Conservation (phyloP, 2,888 invertebrate species). For the Argyresthia albistria region DNA sequence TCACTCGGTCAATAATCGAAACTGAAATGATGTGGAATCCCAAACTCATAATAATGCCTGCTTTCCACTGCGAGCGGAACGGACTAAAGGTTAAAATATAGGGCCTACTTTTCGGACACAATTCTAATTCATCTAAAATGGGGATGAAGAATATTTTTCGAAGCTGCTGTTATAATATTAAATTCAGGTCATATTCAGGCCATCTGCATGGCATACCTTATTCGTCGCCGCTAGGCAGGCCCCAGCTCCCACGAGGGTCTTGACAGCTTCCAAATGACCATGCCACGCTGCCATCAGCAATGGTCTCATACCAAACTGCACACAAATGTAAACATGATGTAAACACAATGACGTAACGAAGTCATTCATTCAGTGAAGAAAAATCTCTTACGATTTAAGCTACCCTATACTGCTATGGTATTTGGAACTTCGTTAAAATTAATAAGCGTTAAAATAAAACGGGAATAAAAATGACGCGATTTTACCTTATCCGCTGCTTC, state of each 20-base stretch:
- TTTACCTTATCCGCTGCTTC: constrained; percentile 81
- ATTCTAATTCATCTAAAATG: background rate
- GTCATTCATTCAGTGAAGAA: background rate
- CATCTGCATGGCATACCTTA: constrained; percentile 66
- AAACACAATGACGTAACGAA: background rate
- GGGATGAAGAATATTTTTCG: too few relatives aligned
- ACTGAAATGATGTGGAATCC: too few relatives aligned
- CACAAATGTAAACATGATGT: background rate
- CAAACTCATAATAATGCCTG: too few relatives aligned
- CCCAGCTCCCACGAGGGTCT: constrained; percentile 77
- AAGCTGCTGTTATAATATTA: too few relatives aligned
- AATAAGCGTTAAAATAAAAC: background rate
- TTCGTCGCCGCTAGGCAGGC: constrained; percentile 79
- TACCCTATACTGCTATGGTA: constrained; percentile 21
- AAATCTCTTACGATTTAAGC: constrained; percentile 8
- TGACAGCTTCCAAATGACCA: constrained; percentile 79
- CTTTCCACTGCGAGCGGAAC: too few relatives aligned
- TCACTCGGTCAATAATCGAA: too few relatives aligned
- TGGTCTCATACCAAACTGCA: constrained; percentile 81
- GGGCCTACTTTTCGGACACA: background rate
- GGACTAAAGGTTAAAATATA: too few relatives aligned
- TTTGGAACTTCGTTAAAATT: constrained; percentile 1
- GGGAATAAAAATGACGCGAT: background rate
- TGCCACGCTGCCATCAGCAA: constrained; percentile 83
- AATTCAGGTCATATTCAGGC: background rate